Percentiles rank a stretch among this genome's conserved stretches.
phyloP scores from a whole-genome alignment of 2,113 vertebrate genomes.

The Brachyhypopomus occidentalis region DNA sequence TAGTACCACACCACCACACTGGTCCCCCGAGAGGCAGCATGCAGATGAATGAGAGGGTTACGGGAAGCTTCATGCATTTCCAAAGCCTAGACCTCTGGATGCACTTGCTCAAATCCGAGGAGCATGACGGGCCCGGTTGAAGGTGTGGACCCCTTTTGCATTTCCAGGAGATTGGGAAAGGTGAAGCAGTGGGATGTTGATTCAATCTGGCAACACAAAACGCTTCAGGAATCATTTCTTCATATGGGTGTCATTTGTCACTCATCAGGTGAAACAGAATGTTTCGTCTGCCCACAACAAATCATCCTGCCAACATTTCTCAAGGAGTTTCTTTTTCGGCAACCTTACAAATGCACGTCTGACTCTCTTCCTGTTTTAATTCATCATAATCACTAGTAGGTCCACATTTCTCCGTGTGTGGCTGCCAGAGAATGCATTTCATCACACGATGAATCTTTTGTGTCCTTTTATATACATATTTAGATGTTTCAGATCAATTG shows the following conservation, averaged over 20 bases:
- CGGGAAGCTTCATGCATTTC: slow-evolving; percentile 29
- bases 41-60: slow-evolving; percentile 17
- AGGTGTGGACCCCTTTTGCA: slow-evolving; percentile 46
- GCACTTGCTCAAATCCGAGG: slow-evolving; percentile 42
- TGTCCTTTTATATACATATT: slow-evolving; percentile 47
- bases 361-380: slow-evolving; percentile 32
- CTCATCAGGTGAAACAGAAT: slow-evolving; percentile 56
- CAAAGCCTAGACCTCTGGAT: slow-evolving; percentile 37
- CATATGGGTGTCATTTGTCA: slow-evolving; percentile 59
- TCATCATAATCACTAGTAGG: slow-evolving; percentile 3
- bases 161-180: slow-evolving; percentile 41
- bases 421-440: slow-evolving; percentile 26
- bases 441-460: slow-evolving; percentile 45
- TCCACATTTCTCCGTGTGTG: not conserved
- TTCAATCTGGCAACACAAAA: slow-evolving; percentile 51
- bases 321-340: not conserved
- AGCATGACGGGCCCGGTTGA: slow-evolving; percentile 49
- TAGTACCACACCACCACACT: no score
- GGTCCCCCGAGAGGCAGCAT: slow-evolving; percentile 9
- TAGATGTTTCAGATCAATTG: slow-evolving; percentile 57
- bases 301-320: slow-evolving; percentile 6
- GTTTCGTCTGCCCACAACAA: slow-evolving; percentile 44
- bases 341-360: slow-evolving; percentile 1
- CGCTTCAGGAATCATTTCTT: slow-evolving; percentile 51
- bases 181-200: slow-evolving; percentile 45